Base-by-base conservation (phyloP, 2,797 vertebrate genomes). In the Acipenser transmontanus region DNA sequence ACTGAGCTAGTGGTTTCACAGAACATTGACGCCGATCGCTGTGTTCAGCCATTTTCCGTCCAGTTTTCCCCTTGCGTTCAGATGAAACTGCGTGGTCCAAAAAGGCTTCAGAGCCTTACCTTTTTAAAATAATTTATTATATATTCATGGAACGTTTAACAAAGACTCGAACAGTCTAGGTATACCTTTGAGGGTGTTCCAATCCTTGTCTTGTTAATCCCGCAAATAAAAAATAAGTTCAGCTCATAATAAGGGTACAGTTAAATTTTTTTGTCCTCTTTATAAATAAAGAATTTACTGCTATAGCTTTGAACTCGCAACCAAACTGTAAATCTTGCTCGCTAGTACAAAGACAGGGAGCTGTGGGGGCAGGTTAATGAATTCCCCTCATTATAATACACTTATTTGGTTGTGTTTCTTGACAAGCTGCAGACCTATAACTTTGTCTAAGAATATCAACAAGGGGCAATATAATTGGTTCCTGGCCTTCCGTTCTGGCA, bases 121-220 rank as follows among this genome's bases (percentile, higher is more conserved):
- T 68, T 70, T 65, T 60, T 63, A 70, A 68, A 59, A 68, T 73
- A 61, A 68, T 71, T 67, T 65, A 67, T 71, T 71, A 64, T 60
- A 61, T 61, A 61, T 61, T 61, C 60, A 61, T 34, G 72, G 69
- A 66, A 74, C 69, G 70, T 59, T 76, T 34, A 70, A 56, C 62
- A 47, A 80, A 72, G 72, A 71, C 69, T 73, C 69, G 73, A 81
- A 72, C 73, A 64, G 62, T 75, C 71, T 54, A 66, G 64, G 50
- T 47, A 66, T 10, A 66, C 71, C 65, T 76, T 71, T 77, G 73
- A 78, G 72, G 61, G 63, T 49, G 61, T 77, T 85, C 79, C 82
- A 85, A 71, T 71, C 76, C 69, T 76, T 71, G 67, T 81, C 71
- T 73, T 76, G 80, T 82, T 81, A 82, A 83, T 80, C 72, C 68